Percentiles rank a stretch among this genome's conserved stretches.
Evolutionary conservation across 2,888 invertebrate species (phyloP).

Genomic region (Microplitis deprimator): DNA sequence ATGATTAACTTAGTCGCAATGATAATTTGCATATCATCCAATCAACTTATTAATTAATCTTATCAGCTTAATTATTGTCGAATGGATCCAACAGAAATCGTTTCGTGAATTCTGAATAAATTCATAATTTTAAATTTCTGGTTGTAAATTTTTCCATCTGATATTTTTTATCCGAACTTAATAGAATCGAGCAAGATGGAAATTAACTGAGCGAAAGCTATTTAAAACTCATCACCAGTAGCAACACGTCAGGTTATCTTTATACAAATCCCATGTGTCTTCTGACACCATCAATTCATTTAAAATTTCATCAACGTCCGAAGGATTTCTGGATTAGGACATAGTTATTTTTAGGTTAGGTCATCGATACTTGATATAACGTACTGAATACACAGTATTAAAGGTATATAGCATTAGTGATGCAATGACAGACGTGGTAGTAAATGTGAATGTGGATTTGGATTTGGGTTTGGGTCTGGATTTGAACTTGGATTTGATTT

Average conservation of each 20-base stretch:
- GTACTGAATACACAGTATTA: not conserved
- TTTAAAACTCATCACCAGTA: not conserved
- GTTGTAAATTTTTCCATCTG: not conserved
- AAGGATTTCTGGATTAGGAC: conserved; percentile 2
- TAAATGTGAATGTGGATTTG: not conserved
- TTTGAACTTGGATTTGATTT: not conserved
- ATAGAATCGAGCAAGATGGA: not conserved
- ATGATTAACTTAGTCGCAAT: conserved; percentile 16
- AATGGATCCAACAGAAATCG: not conserved
- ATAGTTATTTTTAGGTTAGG: not conserved
- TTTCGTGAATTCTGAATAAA: too few relatives aligned
- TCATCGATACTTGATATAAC: not conserved
- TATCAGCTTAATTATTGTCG: not conserved
- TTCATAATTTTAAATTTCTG: too few relatives aligned
- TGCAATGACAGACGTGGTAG: not conserved
- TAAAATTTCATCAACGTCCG: not conserved
- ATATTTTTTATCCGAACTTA: not conserved
- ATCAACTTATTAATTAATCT: not conserved
- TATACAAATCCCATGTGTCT: not conserved
- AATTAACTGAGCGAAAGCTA: not conserved
- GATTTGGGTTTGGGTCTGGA: not conserved
- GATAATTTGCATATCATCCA: conserved; percentile 4
- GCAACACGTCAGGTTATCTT: not conserved
- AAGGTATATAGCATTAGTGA: not conserved
- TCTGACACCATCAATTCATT: conserved; percentile 5